Evolutionary conservation across 2,888 invertebrate genomes (phyloP).

Genomic region (Tinea trinotella): DNA sequence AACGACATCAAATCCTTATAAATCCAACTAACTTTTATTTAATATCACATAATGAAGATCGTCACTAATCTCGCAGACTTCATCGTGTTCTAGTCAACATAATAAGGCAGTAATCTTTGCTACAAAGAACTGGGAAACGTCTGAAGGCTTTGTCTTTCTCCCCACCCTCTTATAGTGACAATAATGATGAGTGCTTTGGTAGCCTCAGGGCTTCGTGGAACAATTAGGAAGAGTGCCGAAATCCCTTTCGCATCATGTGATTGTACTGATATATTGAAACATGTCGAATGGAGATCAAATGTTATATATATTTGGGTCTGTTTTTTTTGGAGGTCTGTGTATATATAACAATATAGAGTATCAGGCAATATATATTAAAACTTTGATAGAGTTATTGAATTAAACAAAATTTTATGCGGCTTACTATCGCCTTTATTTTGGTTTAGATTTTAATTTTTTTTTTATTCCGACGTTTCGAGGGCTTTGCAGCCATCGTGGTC

Average conservation of each 20-base stretch:
- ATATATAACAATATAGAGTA: too few relatives aligned
- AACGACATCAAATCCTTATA: too few relatives aligned
- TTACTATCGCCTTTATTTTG: too few relatives aligned
- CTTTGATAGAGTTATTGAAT: too few relatives aligned
- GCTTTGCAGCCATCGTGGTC: too few relatives aligned
- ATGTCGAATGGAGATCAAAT: neutral
- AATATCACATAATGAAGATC: conserved; percentile 25
- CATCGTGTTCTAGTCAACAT: conserved; percentile 27
- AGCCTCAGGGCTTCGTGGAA: conserved; percentile 22
- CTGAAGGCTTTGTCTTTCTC: neutral
- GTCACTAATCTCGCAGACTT: conserved; percentile 25
- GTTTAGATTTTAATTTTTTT: too few relatives aligned
- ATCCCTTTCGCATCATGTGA: neutral
- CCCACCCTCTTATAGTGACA: conserved; percentile 22
- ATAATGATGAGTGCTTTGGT: conserved; percentile 29
- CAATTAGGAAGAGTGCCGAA: conserved; percentile 41
- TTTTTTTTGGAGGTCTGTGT: too few relatives aligned
- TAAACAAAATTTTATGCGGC: too few relatives aligned
- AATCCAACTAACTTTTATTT: conserved; percentile 7
- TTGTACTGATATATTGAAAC: neutral
- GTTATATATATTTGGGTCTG: neutral
- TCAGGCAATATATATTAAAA: too few relatives aligned
- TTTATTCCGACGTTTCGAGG: too few relatives aligned
- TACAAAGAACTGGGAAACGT: conserved; percentile 4
- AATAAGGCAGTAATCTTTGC: conserved; percentile 11